Evolutionary conservation across 2,797 vertebrate genomes (phyloP).

Genomic region (Carapus acus): DNA sequence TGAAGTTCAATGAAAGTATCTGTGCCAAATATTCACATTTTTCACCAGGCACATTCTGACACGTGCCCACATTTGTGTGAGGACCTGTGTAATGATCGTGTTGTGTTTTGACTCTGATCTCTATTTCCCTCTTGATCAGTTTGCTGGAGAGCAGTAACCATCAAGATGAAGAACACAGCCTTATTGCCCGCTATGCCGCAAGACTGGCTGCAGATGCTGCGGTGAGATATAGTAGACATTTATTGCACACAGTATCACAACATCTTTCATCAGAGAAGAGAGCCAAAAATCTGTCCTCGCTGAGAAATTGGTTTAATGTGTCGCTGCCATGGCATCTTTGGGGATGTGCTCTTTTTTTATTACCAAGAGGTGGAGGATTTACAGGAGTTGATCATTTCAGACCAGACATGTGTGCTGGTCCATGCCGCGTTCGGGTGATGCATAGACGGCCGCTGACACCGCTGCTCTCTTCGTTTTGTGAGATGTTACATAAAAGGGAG

Average conservation of each 20-base stretch:
- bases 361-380: conserved; percentile 26
- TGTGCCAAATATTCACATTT: too few species aligned
- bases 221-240: conserved; percentile 75
- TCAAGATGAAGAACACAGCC: conserved; percentile 95
- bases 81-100: conserved; percentile 19
- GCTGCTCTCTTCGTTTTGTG: conserved; percentile 36
- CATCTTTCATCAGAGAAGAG: conserved; percentile 32
- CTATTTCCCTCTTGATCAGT: conserved; percentile 66
- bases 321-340: conserved; percentile 11
- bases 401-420: conserved; percentile 17
- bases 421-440: conserved; percentile 32
- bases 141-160: conserved; percentile 88
- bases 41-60: neutral
- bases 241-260: conserved; percentile 32
- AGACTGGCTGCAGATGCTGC: conserved; percentile 91
- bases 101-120: conserved; percentile 44
- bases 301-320: conserved; percentile 20
- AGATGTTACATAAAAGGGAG: conserved; percentile 45
- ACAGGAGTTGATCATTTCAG: conserved; percentile 33
- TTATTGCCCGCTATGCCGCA: conserved; percentile 97
- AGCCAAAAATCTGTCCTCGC: conserved; percentile 35
- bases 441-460: conserved; percentile 45
- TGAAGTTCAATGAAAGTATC: too few species aligned
- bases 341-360: conserved; percentile 16
- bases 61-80: conserved; percentile 7